Evolutionary conservation across 2,113 vertebrate species (phyloP).

Genomic region (Microcebus murinus): DNA sequence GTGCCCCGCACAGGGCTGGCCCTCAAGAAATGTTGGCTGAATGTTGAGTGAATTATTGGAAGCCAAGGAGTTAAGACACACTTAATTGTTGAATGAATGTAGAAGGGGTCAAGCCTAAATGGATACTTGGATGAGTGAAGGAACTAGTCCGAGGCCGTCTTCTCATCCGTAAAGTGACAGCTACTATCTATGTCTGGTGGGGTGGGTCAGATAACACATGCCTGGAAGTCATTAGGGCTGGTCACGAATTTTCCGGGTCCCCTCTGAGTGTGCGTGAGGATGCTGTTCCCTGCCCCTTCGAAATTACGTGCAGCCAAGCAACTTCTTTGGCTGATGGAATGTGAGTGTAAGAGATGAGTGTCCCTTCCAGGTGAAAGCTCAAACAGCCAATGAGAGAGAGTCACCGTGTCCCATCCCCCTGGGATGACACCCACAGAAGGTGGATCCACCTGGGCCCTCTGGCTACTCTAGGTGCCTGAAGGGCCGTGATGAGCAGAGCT

Average conservation of each 20-base stretch:
- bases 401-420: accelerated
- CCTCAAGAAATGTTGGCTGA: not conserved
- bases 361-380: not conserved
- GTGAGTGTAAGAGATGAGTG: not conserved
- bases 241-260: not conserved
- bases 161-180: not conserved
- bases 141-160: accelerated
- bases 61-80: not conserved
- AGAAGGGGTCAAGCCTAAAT: not conserved
- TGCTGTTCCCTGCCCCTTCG: not conserved
- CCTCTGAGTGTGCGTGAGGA: not conserved
- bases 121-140: accelerated
- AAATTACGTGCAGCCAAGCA: not conserved
- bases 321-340: not conserved
- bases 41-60: not conserved
- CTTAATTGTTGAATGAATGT: not conserved
- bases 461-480: not conserved
- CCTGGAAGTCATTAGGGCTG: not conserved
- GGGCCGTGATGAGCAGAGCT: accelerated
- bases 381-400: not conserved
- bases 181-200: accelerated
- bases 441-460: not conserved
- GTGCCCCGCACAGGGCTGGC: not conserved
- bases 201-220: not conserved
- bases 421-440: accelerated